A percentile compares a stretch with the other conserved stretches of the same genome.
Conservation (phyloP, 2,113 vertebrate genomes). For the Toxotes chatareus region DNA sequence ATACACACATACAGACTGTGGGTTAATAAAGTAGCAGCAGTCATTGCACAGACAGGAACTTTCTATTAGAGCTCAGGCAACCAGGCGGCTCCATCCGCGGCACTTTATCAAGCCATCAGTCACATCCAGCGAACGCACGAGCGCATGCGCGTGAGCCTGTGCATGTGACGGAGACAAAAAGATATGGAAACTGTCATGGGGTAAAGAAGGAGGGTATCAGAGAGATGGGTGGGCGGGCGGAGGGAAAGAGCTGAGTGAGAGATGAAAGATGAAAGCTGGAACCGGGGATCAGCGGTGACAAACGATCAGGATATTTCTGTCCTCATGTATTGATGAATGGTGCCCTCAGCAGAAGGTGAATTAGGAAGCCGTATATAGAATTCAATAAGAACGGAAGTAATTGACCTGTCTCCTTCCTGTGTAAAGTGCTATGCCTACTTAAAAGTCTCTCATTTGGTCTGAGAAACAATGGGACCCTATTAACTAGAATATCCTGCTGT, state of each 20-base stretch:
- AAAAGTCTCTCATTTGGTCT: slow-evolving; percentile 51
- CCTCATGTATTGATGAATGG: slow-evolving; percentile 68
- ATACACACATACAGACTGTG: slow-evolving; percentile 22
- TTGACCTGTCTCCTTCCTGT: slow-evolving; percentile 69
- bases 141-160: not conserved
- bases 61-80: slow-evolving; percentile 72
- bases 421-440: slow-evolving; percentile 55
- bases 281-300: slow-evolving; percentile 74
- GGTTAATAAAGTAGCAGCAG: slow-evolving; percentile 73
- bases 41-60: slow-evolving; percentile 55
- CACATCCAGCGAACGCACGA: slow-evolving; percentile 36
- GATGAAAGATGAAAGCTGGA: slow-evolving; percentile 66
- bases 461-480: slow-evolving; percentile 55
- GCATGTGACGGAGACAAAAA: slow-evolving; percentile 47
- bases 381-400: slow-evolving; percentile 70
- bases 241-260: slow-evolving; percentile 30
- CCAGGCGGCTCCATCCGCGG: slow-evolving; percentile 61
- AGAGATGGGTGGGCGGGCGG: slow-evolving; percentile 27
- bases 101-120: slow-evolving; percentile 76
- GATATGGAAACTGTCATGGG: slow-evolving; percentile 63
- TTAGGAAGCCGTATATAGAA: slow-evolving; percentile 72
- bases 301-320: slow-evolving; percentile 79
- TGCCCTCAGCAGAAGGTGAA: slow-evolving; percentile 60
- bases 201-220: slow-evolving; percentile 53
- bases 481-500: slow-evolving; percentile 56